Conservation (phyloP, 2,797 vertebrate species). For the Poeciliopsis turneri region DNA sequence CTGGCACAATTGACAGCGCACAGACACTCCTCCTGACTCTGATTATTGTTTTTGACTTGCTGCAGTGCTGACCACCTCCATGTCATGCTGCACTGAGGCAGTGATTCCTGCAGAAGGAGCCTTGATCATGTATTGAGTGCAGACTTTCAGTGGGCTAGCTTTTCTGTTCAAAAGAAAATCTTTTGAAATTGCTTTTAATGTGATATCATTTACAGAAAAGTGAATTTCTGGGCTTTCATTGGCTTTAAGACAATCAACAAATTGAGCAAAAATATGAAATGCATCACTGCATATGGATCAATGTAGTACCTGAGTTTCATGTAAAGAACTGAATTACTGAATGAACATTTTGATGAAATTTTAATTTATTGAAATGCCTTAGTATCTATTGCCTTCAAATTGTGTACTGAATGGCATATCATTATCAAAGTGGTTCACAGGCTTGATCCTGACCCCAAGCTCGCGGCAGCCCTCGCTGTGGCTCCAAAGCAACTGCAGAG, state of each 20-base stretch:
- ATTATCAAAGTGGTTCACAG: not conserved
- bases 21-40: no score
- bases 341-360: not conserved
- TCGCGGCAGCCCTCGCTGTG: not conserved
- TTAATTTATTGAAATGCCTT: not conserved
- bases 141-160: not conserved
- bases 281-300: not conserved
- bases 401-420: not conserved
- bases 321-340: not conserved
- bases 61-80: not conserved
- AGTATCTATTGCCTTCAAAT: not conserved
- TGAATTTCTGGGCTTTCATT: not conserved
- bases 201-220: not conserved
- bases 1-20: no score
- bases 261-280: not conserved
- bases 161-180: not conserved
- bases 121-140: not conserved
- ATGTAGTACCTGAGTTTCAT: not conserved
- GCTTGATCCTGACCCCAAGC: not conserved
- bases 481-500: not conserved
- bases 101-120: not conserved
- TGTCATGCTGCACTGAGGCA: not conserved
- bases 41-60: no score
- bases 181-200: not conserved
- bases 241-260: not conserved